Evolutionary conservation across 1,140 invertebrate genomes (phyloP).

Genomic region (Apis florea): DNA sequence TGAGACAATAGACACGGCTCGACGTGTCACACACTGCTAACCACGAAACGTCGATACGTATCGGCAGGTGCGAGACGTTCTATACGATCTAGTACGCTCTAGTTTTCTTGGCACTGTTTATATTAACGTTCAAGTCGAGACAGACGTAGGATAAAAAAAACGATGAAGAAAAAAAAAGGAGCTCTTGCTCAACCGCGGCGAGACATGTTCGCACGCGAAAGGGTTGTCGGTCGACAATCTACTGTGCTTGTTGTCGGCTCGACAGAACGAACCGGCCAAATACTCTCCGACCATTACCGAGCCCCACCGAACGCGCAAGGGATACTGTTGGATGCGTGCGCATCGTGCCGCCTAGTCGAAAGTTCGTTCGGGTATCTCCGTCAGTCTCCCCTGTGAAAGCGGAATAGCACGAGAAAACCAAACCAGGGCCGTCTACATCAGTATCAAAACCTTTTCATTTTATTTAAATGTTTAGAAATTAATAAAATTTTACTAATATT

Average conservation of each 20-base stretch:
- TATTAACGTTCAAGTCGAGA: too few relatives aligned
- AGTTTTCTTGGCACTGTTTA: not conserved
- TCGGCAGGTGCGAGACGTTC: not conserved
- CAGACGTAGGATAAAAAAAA: not conserved
- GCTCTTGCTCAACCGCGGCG: constrained; percentile 7
- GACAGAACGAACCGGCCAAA: constrained; percentile 32
- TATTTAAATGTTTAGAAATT: not conserved
- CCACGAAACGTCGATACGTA: constrained; percentile 39
- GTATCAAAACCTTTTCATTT: not conserved
- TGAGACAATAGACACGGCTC: constrained; percentile 3
- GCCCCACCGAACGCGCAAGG: constrained; percentile 25
- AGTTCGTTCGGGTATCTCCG: constrained; percentile 22
- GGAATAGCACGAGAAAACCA: not conserved
- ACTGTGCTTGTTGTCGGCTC: constrained; percentile 51
- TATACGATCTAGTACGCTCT: not conserved
- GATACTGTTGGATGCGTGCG: constrained; percentile 39
- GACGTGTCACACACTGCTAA: constrained; percentile 18
- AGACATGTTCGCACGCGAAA: constrained; percentile 22
- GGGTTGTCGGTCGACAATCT: constrained; percentile 57
- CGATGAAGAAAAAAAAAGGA: not conserved
- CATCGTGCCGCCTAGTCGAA: constrained; percentile 29
- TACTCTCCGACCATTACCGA: constrained; percentile 27
- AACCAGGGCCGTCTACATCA: not conserved
- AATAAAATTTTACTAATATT: not conserved
- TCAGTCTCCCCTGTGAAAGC: not conserved